A percentile compares a stretch with the other conserved stretches of the same genome.
phyloP scores from a whole-genome alignment of 2,113 vertebrate genomes.

The Mesoclemmys tuberculata region DNA sequence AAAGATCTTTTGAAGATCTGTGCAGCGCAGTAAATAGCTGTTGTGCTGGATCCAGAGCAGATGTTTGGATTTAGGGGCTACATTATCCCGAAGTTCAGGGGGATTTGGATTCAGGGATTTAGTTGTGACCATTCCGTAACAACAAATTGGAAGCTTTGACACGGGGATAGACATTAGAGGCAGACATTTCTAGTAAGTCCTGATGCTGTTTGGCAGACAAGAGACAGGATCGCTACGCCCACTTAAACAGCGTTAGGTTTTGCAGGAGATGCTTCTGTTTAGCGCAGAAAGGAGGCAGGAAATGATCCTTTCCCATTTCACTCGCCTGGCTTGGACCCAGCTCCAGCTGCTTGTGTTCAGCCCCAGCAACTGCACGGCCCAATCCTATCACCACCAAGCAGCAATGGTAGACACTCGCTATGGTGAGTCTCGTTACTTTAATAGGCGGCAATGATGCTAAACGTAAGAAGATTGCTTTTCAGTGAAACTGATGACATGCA shows the following conservation, averaged over 20 bases:
- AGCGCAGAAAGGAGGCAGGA: neutral
- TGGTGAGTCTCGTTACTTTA: neutral
- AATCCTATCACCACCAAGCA: neutral
- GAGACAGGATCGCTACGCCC: neutral
- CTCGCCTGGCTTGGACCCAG: neutral
- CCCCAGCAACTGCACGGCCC: neutral
- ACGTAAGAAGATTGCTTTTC: constrained; percentile 9
- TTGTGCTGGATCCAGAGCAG: neutral
- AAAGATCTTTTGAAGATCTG: neutral
- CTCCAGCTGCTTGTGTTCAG: neutral
- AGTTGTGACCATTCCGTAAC: neutral
- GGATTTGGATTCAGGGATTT: neutral
- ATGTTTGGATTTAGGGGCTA: neutral
- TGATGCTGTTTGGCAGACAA: neutral
- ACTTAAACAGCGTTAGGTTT: neutral
- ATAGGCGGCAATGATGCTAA: neutral
- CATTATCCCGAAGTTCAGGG: neutral
- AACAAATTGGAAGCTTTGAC: neutral
- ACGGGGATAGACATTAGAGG: neutral
- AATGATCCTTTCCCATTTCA: neutral
- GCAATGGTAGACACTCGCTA: neutral
- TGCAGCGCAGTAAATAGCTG: neutral
- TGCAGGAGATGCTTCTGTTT: neutral
- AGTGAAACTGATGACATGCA: constrained; percentile 37
- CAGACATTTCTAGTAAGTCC: neutral